These are phyloP conservation scores for Pseudococcus jackbeardsleyi DNA, from an alignment of 2,888 invertebrate species.

Conservation along the genomic window DNA sequence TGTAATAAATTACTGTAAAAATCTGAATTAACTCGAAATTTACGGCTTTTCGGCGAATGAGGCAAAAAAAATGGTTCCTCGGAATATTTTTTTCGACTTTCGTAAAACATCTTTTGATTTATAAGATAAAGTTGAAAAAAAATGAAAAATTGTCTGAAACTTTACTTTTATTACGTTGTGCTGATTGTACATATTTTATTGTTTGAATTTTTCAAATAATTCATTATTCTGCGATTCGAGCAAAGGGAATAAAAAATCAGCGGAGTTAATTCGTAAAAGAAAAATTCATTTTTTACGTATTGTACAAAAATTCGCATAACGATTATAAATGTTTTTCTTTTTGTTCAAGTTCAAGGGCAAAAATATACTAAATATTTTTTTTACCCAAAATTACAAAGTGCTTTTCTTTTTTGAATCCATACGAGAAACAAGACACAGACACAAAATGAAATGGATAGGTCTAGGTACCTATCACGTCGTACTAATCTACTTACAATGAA, in stretches of 20 bases:
- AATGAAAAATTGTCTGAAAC: constrained; percentile 26
- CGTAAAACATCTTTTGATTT: constrained; percentile 40
- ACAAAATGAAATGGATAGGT: neutral
- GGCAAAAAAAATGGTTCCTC: neutral
- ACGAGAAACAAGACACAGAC: too few species aligned
- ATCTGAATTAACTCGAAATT: constrained; percentile 52
- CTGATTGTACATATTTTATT: constrained; percentile 55
- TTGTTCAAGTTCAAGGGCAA: neutral
- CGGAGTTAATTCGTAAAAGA: neutral
- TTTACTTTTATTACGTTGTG: constrained; percentile 45
- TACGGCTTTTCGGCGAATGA: constrained; percentile 13
- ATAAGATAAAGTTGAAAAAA: constrained; percentile 48
- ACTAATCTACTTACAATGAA: too few species aligned
- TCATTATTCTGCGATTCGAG: neutral
- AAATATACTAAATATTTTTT: neutral
- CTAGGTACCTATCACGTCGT: too few species aligned
- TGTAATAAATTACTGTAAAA: constrained; percentile 43
- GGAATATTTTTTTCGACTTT: constrained; percentile 25
- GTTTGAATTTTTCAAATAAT: constrained; percentile 48
- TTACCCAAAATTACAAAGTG: neutral
- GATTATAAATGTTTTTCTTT: neutral
- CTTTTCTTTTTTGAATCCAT: neutral
- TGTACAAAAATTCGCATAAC: neutral
- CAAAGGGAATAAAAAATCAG: neutral
- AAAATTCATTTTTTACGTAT: neutral